Conservation (phyloP, 1,140 invertebrate species). For the Neodiprion fabricii region DNA sequence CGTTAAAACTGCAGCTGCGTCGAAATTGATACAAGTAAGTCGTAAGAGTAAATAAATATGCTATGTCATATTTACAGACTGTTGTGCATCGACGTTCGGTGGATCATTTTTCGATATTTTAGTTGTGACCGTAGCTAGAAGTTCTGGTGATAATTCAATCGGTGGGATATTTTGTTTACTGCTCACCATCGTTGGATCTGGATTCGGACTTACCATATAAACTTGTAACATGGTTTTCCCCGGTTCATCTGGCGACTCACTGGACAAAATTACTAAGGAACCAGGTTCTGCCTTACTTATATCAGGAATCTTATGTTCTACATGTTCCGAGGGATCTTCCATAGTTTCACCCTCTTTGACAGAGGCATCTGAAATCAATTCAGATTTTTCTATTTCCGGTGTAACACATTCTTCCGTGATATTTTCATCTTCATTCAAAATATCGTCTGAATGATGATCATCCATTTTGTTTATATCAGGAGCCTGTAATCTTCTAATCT, state of each 20-base stretch:
- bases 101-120: conserved; percentile 28
- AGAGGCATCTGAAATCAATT: background rate
- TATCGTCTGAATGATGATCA: conserved; percentile 19
- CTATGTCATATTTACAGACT: background rate
- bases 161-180: conserved; percentile 34
- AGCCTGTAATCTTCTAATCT: conserved; percentile 42
- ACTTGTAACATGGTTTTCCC: conserved; percentile 54
- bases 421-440: conserved; percentile 15
- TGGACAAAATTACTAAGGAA: conserved; percentile 55
- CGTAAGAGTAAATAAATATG: background rate
- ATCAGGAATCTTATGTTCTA: conserved; percentile 40
- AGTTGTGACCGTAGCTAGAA: conserved; percentile 42
- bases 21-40: background rate
- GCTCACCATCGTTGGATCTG: conserved; percentile 26
- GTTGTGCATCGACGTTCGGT: background rate
- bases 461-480: conserved; percentile 44
- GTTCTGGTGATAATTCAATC: conserved; percentile 39
- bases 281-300: conserved; percentile 51
- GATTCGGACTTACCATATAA: conserved; percentile 54
- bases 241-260: conserved; percentile 49
- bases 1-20: background rate
- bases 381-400: background rate
- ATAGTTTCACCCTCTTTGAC: background rate
- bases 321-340: conserved; percentile 18
- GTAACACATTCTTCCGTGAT: background rate